Conservation (phyloP, 2,888 invertebrate genomes). For the Cyaniris semiargus region DNA sequence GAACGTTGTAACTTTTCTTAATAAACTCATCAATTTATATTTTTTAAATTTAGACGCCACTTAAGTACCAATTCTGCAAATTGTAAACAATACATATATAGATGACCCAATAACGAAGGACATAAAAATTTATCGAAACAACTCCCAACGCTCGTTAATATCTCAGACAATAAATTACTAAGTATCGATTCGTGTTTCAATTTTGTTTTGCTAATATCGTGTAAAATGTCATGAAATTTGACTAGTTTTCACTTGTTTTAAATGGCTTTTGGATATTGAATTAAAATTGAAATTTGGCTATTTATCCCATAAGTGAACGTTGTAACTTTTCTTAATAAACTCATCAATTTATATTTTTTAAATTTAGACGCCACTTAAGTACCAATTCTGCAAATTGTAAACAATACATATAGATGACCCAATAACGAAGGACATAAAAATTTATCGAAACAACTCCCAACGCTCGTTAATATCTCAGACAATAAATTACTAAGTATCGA, state of each 20-base stretch:
- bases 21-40: background rate
- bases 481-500: background rate
- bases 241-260: background rate
- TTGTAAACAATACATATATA: background rate
- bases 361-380: background rate
- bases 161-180: conserved; percentile 12
- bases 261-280: background rate
- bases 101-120: background rate
- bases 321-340: background rate
- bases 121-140: conserved; percentile 19
- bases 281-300: background rate
- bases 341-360: background rate
- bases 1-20: background rate
- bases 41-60: background rate
- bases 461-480: conserved; percentile 15
- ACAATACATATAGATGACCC: conserved; percentile 2
- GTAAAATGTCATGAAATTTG: background rate
- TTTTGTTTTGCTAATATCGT: background rate
- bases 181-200: background rate
- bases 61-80: background rate
- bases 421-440: background rate
- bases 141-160: conserved; percentile 4
- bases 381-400: background rate
- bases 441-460: conserved; percentile 18
- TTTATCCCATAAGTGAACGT: background rate